These are phyloP conservation scores for Agapornis canus DNA, from an alignment of 2,797 vertebrate species.

Conservation along the genomic window DNA sequence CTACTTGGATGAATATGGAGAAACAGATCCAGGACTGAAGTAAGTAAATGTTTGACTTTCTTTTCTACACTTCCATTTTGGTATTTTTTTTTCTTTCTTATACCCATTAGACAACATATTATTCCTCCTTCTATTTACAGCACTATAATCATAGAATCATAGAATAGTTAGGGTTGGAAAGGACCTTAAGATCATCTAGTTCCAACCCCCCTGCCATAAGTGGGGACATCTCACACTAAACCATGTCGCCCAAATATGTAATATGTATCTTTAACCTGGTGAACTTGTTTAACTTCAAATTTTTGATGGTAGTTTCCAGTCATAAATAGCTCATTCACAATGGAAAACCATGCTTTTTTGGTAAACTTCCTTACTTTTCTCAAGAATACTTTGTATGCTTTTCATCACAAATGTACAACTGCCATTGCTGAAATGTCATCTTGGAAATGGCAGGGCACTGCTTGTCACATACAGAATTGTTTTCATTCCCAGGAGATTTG, in stretches of 20 bases:
- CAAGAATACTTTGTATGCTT: not conserved
- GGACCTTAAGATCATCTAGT: not conserved
- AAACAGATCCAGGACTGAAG: slow-evolving; percentile 95
- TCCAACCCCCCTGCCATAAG: not conserved
- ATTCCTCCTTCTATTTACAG: not conserved
- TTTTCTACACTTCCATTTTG: not conserved
- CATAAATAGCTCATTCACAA: not conserved
- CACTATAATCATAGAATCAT: not conserved
- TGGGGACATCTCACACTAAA: not conserved
- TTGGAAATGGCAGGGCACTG: not conserved
- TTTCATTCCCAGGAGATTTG: not conserved
- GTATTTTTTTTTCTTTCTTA: not conserved
- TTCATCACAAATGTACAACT: not conserved
- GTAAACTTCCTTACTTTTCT: not conserved
- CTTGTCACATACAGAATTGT: not conserved
- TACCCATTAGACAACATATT: fast-evolving
- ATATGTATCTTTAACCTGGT: not conserved
- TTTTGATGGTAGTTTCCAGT: not conserved
- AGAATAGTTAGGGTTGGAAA: not conserved
- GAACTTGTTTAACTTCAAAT: not conserved
- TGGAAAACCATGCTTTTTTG: not conserved
- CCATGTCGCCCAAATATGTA: not conserved
- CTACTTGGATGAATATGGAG: slow-evolving; percentile 97
- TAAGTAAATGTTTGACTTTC: slow-evolving; percentile 72
- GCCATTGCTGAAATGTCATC: not conserved